Conservation (phyloP, 1,140 invertebrate species). For the Anastrepha ludens region DNA sequence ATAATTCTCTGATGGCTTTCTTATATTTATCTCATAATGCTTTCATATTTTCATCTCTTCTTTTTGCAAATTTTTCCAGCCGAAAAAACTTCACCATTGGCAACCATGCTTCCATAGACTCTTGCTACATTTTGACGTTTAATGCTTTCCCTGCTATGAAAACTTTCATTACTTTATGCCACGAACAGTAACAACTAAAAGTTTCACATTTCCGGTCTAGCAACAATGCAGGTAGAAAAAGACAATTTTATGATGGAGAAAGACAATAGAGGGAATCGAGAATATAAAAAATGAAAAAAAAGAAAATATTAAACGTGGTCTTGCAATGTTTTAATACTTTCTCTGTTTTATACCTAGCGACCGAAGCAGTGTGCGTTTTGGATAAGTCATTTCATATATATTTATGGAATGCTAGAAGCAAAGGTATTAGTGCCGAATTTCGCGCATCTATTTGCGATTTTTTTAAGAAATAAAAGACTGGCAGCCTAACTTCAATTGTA, state of each 20-base stretch:
- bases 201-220: slow-evolving; percentile 15
- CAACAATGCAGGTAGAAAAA: background rate
- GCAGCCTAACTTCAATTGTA: too few species aligned
- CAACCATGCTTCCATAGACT: background rate
- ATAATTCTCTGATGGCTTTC: too few species aligned
- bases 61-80: background rate
- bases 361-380: background rate
- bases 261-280: background rate
- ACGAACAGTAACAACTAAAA: slow-evolving; percentile 10
- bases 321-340: slow-evolving; percentile 26
- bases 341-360: background rate
- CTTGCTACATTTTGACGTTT: background rate
- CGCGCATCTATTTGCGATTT: background rate
- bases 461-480: background rate
- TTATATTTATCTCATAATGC: background rate
- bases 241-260: too few species aligned
- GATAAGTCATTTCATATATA: too few species aligned
- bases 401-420: too few species aligned
- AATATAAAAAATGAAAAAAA: background rate
- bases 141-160: background rate
- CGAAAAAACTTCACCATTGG: background rate
- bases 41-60: background rate
- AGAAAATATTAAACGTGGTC: background rate
- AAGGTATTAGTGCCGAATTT: background rate
- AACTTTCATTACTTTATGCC: slow-evolving; percentile 15